Base-by-base conservation (phyloP, 2,113 vertebrate species). In the Zapornia atra region DNA sequence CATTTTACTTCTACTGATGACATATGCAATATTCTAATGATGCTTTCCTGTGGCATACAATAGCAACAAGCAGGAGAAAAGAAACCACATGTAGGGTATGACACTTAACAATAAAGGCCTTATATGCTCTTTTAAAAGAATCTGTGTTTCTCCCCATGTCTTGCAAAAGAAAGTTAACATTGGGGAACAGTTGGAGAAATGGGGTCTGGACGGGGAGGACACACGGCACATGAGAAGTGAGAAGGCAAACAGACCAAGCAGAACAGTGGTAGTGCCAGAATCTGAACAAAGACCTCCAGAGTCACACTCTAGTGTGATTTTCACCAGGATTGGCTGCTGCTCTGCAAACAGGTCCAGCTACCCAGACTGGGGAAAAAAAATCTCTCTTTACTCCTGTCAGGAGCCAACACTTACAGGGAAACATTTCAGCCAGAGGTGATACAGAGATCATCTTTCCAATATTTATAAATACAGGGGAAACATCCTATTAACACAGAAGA, bases 171-270 rank as follows among this genome's bases (percentile, higher is more conserved):
- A 88, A 31, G 4, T 46, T 64, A 79, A 51, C 18, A 10, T 10
- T 48, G 48, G 48, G 19, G 21, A 48, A 48, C 15, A 93, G 44
- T 2, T 44, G 13, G 15, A 17, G 51, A 84, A 64, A 85, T 0
- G 34, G 48, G 48, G 17, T 17, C 17, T 15, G 13, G 61, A 73
- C 11, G 21, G 50, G 22, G 24, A 34, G 26, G 18, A 60, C 31
- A 70, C 0, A 0, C 31, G 34, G 57, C 48, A 70, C 0, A 0
- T n/a, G 34, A 60, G 21, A 51, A 25, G 22, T 51, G 24, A 51
- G 19, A 73, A 77, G 20, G 40, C 29, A 81, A 78, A 79, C 9
- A 54, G 79, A 76, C 7, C 38, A 69, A 75, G 59, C 22, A 82
- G 78, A 88, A 83, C n/a, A 48, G 11, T 2, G 3, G 22, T 33